Evolutionary conservation across 2,797 vertebrate species (phyloP), one percentile per base, ranked within the genome.

Genomic region (Xyrichtys novacula): DNA sequence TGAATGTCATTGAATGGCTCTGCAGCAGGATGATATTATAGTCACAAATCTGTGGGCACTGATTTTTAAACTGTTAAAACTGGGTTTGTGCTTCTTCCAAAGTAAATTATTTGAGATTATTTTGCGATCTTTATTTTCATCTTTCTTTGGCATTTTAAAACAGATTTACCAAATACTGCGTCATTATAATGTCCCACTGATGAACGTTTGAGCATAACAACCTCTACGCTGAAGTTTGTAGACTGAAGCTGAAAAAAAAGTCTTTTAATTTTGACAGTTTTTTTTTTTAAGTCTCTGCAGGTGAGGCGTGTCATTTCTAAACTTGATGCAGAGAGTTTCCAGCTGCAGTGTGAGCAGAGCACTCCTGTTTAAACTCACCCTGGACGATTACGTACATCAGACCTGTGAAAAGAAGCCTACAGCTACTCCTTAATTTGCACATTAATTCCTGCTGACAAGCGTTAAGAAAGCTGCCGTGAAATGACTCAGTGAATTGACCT

Each of bases 391-490:
- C 46, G 64, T 6, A 23, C 49, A 47, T 64, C 6, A 36, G 68
- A 81, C 65, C 74, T 67, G 76, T 48, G 74, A 20, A 12, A 11
- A 39, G 10, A 19, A 14, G 68, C 82, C 80, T 61, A 26, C 64
- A 80, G 84, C 80, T 17, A 48, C 69, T 29, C 66, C 76, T 65
- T 80, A 72, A 85, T 82, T 81, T 85, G 74, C 66, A 61, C 74
- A 74, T 85, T 84, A 71, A 84, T 85, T 77, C 80, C 73, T 59
- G 66, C 76, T 78, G 86, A 86, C 86, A 83, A 52, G 70, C 52
- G 31, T 71, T 52, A 40, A 81, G 74, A 86, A 74, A 81, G 65
- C 67, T 15, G 8, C 52, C 40, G n/a, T 60, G 75, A 74, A 78
- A 42, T 36, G 50, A 54, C 57, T 86, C 65, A 6, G 68, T 76